phyloP scores from a whole-genome alignment of 2,113 vertebrate species.

The Thermophis baileyi region DNA sequence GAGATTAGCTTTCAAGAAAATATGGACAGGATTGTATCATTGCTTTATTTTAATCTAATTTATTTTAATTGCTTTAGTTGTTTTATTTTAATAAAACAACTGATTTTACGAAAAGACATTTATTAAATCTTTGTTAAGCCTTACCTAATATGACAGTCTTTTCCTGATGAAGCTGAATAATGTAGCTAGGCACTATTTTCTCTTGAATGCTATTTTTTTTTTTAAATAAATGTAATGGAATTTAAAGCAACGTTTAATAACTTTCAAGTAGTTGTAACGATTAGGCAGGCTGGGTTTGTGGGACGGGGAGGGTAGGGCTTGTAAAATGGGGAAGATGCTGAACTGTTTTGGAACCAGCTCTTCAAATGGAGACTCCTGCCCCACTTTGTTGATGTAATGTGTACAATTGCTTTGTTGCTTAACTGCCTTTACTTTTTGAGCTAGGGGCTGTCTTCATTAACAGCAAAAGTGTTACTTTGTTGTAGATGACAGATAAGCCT shows the following conservation, averaged over 20 bases:
- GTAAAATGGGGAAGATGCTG: conserved; percentile 21
- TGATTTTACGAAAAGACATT: not conserved
- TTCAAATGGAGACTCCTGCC: conserved; percentile 49
- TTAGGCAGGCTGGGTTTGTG: conserved; percentile 24
- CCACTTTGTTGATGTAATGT: conserved; percentile 65
- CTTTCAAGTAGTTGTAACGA: not conserved
- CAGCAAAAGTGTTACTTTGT: conserved; percentile 93
- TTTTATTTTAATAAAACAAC: not conserved
- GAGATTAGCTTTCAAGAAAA: conserved; percentile 35
- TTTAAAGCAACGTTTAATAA: conserved; percentile 36
- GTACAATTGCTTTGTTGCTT: conserved; percentile 73
- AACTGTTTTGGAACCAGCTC: conserved; percentile 28
- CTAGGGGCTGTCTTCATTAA: conserved; percentile 82
- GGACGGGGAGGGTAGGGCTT: conserved; percentile 43
- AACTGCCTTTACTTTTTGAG: conserved; percentile 78
- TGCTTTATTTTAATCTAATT: not conserved
- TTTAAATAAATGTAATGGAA: conserved; percentile 3
- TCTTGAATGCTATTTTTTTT: conserved; percentile 3
- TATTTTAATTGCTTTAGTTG: no score
- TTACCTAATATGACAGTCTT: conserved; percentile 35
- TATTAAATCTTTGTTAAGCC: conserved; percentile 1
- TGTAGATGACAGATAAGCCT: conserved; percentile 91
- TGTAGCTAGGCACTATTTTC: not conserved
- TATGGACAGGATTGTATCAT: conserved; percentile 11
- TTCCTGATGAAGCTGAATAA: conserved; percentile 10